phyloP scores from a whole-genome alignment of 2,888 invertebrate species.

The Sepiola atlantica region DNA sequence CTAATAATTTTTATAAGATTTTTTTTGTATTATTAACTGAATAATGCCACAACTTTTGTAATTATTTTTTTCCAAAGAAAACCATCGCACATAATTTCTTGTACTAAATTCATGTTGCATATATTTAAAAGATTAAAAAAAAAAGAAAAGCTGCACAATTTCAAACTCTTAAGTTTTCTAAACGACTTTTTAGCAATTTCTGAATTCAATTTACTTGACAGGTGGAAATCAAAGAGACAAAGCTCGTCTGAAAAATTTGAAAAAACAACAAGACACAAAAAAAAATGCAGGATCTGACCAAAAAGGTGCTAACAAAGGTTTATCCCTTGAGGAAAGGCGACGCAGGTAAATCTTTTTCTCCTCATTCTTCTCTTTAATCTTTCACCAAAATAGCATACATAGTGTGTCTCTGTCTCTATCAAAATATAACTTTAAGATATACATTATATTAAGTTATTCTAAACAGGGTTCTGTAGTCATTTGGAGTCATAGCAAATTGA shows the following conservation, averaged over 20 bases:
- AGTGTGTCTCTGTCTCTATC: no score
- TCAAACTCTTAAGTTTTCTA: not conserved
- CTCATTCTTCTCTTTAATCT: not conserved
- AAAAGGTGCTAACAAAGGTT: conserved; percentile 66
- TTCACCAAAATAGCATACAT: not conserved
- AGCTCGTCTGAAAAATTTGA: conserved; percentile 69
- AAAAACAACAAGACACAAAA: conserved; percentile 62
- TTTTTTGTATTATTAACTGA: no score
- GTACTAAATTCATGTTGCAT: no score
- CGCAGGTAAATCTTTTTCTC: conserved; percentile 60
- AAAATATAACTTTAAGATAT: no score
- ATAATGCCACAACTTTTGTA: no score
- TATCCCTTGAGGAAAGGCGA: conserved; percentile 67
- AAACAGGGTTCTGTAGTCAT: no score
- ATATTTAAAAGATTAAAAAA: not conserved
- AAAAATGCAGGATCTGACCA: conserved; percentile 60
- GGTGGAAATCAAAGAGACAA: conserved; percentile 73
- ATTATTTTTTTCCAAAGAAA: no score
- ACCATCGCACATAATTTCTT: no score
- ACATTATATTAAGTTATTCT: no score
- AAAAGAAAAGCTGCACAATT: not conserved
- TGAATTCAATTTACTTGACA: conserved; percentile 50
- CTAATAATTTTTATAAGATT: no score
- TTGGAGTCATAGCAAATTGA: no score
- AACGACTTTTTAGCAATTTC: not conserved